Percentiles rank a stretch among this genome's conserved stretches.
Evolutionary conservation across 1,140 invertebrate genomes (phyloP).

Genomic region (Eriocheir sinensis): DNA sequence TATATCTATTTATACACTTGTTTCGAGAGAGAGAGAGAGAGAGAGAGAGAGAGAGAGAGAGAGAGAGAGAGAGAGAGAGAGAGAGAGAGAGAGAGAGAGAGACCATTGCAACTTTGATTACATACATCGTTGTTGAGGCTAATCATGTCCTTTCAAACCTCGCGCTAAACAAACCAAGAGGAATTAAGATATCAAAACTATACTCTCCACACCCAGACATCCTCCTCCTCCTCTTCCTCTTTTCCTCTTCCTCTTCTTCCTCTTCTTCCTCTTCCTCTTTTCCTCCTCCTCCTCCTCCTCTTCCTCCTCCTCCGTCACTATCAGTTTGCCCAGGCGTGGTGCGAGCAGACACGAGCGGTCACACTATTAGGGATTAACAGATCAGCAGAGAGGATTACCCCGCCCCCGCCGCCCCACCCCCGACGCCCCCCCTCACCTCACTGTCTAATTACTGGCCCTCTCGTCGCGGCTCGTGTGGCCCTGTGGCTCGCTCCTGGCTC

Average conservation of each 20-base stretch:
- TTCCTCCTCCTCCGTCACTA: slow-evolving; percentile 16
- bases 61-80: background rate
- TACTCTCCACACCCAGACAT: background rate
- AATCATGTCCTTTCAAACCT: too few relatives aligned
- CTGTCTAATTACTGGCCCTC: slow-evolving; percentile 37
- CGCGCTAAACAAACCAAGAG: too few relatives aligned
- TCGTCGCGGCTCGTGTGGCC: background rate
- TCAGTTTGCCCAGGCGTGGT: slow-evolving; percentile 45
- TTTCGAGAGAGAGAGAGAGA: background rate
- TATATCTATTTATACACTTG: too few relatives aligned
- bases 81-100: background rate
- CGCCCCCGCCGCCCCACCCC: background rate
- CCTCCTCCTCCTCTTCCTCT: background rate
- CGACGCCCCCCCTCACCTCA: slow-evolving; percentile 20
- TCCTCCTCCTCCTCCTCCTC: background rate
- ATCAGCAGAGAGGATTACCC: slow-evolving; percentile 35
- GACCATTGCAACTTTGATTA: too few relatives aligned
- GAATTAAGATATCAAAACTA: too few relatives aligned
- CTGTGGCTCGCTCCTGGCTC: background rate
- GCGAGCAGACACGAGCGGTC: slow-evolving; percentile 40
- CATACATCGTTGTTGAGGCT: too few relatives aligned
- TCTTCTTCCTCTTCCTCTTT: background rate
- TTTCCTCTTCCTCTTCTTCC: background rate
- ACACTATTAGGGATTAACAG: slow-evolving; percentile 54
- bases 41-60: slow-evolving; percentile 22